Evolutionary conservation across 2,888 invertebrate genomes (phyloP).

Genomic region (Tuberolachnus salignus): DNA sequence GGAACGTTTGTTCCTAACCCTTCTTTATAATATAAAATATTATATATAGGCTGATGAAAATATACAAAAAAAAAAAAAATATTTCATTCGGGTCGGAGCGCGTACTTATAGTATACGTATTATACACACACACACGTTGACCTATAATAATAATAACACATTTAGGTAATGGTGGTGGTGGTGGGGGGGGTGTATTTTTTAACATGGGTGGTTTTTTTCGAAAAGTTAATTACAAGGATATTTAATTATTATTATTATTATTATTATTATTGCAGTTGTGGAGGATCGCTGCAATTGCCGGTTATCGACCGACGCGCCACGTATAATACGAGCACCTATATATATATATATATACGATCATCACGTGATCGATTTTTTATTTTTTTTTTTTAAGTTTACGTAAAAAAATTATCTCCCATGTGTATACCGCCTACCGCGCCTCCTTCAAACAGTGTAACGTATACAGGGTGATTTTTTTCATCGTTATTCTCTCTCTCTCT

Average conservation of each 20-base stretch:
- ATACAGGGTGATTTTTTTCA: no score
- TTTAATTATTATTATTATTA: not conserved
- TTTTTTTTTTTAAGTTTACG: slow-evolving; percentile 9
- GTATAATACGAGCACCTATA: not conserved
- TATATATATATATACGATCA: not conserved
- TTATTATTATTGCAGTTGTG: not conserved
- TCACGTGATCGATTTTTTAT: slow-evolving; percentile 33
- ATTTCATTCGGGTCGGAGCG: not conserved
- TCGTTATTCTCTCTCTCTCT: not conserved
- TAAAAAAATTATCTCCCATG: not conserved
- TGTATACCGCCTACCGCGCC: not conserved
- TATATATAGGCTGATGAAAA: not conserved
- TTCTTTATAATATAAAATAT: not conserved
- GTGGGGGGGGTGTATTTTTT: slow-evolving; percentile 30
- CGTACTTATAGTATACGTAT: not conserved
- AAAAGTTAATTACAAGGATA: slow-evolving; percentile 50
- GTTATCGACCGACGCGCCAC: not conserved
- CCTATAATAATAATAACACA: slow-evolving; percentile 4
- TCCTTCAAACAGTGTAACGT: not conserved
- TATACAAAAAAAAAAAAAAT: not conserved
- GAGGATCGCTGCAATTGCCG: slow-evolving; percentile 4
- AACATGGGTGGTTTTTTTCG: slow-evolving; percentile 35
- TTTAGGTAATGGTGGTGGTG: no score
- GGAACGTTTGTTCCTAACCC: slow-evolving; percentile 22
- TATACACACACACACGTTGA: not conserved